Conservation (phyloP, 30 jellyfish, hydroid and myxozoan genomes). For the Aurelia aurita region DNA sequence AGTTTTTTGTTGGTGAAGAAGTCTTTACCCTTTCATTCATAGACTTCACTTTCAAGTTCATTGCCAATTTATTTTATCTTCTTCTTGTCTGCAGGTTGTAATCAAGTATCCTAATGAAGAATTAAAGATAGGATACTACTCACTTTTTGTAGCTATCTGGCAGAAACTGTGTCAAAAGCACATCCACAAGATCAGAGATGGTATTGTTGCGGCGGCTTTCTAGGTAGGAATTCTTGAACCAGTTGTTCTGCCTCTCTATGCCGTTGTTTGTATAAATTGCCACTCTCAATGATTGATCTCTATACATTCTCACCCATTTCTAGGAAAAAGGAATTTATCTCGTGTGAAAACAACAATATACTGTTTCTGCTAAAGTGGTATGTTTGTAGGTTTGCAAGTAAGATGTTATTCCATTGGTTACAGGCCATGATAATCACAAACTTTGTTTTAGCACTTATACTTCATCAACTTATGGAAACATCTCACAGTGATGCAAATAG, state of each 20-base stretch:
- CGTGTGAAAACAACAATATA: no score
- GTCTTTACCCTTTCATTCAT: background rate
- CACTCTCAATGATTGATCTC: conserved; percentile 35
- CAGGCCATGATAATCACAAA: no score
- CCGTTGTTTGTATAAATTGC: conserved; percentile 63
- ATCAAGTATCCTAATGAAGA: background rate
- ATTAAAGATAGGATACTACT: background rate
- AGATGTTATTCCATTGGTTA: no score
- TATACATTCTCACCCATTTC: conserved; percentile 53
- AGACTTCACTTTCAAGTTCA: no score
- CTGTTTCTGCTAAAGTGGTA: no score
- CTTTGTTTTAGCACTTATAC: no score
- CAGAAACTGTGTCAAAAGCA: conserved; percentile 39
- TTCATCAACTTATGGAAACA: no score
- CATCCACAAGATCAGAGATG: conserved; percentile 48
- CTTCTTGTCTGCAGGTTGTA: no score
- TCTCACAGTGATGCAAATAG: no score
- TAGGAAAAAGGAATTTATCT: background rate
- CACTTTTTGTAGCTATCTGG: conserved; percentile 70
- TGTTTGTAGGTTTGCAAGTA: no score
- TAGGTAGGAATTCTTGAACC: conserved; percentile 57
- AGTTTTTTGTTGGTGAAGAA: background rate
- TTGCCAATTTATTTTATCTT: no score
- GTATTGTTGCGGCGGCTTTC: conserved; percentile 47
- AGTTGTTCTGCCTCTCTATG: conserved; percentile 55